A percentile compares a stretch with the other conserved stretches of the same genome.
These are phyloP conservation scores for Motacilla alba DNA, from an alignment of 2,113 vertebrate genomes.

Conservation along the genomic window DNA sequence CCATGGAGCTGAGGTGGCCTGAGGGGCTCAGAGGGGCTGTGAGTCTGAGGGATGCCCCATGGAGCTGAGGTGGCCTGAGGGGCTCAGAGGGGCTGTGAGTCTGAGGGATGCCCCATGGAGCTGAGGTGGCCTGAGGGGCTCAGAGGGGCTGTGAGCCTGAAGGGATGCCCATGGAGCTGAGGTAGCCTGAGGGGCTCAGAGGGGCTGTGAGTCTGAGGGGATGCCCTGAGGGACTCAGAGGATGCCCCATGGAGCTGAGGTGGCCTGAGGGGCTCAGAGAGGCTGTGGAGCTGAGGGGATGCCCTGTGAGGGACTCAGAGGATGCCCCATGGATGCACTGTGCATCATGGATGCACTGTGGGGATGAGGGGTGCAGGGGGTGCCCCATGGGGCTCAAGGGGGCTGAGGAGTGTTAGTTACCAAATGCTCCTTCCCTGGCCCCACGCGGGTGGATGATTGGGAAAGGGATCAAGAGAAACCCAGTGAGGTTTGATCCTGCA, in stretches of 20 bases:
- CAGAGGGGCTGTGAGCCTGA: neutral
- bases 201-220: too few species aligned
- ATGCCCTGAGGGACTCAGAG: neutral
- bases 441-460: fast-evolving
- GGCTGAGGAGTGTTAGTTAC: neutral
- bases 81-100: too few species aligned
- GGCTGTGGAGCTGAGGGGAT: neutral
- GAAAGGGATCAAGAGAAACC: neutral
- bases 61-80: too few species aligned
- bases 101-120: neutral
- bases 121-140: neutral
- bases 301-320: neutral
- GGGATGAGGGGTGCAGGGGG: neutral
- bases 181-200: neutral
- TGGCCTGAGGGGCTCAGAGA: too few species aligned
- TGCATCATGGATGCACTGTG: too few species aligned
- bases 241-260: neutral
- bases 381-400: neutral
- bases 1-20: too few species aligned
- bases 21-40: neutral
- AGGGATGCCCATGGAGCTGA: neutral
- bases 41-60: too few species aligned
- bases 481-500: neutral
- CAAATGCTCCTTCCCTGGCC: neutral
- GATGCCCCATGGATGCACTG: too few species aligned